phyloP scores from a whole-genome alignment of 2,113 vertebrate genomes.

The Sinocyclocheilus maitianheensis region DNA sequence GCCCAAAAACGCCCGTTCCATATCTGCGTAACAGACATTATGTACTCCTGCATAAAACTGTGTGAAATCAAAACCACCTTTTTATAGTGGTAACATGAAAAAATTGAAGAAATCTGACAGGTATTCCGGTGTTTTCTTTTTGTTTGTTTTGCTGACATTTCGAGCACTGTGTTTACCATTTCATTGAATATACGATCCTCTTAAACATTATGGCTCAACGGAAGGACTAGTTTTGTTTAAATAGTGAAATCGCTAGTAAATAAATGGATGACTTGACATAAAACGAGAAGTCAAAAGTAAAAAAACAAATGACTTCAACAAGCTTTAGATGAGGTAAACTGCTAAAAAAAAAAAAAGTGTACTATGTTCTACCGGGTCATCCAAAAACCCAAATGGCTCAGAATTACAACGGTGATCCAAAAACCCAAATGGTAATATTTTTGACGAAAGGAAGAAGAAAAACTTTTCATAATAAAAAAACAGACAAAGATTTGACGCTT shows the following conservation, averaged over 20 bases:
- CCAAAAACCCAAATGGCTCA: not conserved
- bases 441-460: conserved; percentile 1
- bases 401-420: not conserved
- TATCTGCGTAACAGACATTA: not conserved
- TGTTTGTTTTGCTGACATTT: not conserved
- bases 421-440: not conserved
- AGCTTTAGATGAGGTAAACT: not conserved
- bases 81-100: not conserved
- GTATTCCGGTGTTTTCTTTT: not conserved
- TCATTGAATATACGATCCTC: not conserved
- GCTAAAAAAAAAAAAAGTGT: not conserved
- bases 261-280: not conserved
- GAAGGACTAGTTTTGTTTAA: conserved; percentile 14
- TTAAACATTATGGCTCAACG: not conserved
- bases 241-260: not conserved
- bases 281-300: not conserved
- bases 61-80: conserved; percentile 22
- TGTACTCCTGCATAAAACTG: not conserved
- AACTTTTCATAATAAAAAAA: conserved; percentile 19
- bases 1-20: not conserved
- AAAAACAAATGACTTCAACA: not conserved
- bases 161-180: not conserved
- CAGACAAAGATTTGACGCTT: conserved; percentile 3
- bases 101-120: not conserved
- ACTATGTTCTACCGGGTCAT: not conserved